Conservation (phyloP, 2,797 vertebrate species). For the Channa striata region DNA sequence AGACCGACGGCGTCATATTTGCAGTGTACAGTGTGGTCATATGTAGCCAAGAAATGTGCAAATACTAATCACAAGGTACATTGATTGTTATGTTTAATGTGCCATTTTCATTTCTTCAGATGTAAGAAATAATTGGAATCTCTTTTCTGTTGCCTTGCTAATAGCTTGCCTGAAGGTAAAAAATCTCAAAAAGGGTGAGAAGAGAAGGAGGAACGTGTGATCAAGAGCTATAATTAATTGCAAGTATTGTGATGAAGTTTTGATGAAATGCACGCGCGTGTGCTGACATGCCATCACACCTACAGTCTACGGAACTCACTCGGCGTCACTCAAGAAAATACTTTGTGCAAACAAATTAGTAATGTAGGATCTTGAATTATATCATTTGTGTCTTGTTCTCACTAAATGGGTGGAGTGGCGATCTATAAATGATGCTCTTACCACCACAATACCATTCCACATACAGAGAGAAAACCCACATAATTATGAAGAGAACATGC, state of each 20-base stretch:
- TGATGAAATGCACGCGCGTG: conserved; percentile 22
- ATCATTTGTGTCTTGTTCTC: neutral
- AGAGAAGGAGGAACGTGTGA: conserved; percentile 25
- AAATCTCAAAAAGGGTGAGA: conserved; percentile 28
- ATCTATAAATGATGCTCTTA: no score
- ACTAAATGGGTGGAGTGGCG: neutral
- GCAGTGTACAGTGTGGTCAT: conserved; percentile 19
- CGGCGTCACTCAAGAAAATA: neutral
- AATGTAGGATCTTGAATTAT: conserved; percentile 7
- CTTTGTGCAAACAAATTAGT: neutral
- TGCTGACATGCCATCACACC: conserved; percentile 1
- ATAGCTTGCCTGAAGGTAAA: conserved; percentile 62
- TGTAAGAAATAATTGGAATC: conserved; percentile 71
- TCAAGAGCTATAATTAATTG: conserved; percentile 61
- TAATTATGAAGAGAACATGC: no score
- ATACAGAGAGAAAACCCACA: no score
- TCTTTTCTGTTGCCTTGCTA: conserved; percentile 52
- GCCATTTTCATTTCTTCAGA: conserved; percentile 67
- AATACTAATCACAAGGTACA: conserved; percentile 64
- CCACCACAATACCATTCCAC: no score
- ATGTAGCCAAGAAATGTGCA: conserved; percentile 48
- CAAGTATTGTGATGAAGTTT: conserved; percentile 41
- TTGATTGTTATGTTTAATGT: conserved; percentile 69
- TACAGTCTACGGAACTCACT: neutral
- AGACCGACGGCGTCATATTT: conserved; percentile 26